Conservation (phyloP, 2,797 vertebrate species). For the Brachyrhaphis roseni region DNA sequence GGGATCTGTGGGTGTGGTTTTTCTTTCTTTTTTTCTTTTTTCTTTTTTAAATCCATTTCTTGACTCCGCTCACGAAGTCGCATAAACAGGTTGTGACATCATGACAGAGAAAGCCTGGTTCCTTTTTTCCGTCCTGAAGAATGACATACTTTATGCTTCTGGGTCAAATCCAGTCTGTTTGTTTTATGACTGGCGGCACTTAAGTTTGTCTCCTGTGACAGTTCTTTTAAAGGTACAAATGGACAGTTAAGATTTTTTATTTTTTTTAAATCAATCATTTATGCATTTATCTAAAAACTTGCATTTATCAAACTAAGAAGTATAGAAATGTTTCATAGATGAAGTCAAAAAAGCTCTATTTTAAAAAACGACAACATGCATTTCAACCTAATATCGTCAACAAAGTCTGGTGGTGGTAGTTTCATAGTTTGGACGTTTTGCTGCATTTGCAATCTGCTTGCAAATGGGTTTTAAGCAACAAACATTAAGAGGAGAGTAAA, state of each 20-base stretch:
- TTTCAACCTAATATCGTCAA: neutral
- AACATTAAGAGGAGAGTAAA: neutral
- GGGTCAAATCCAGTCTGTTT: slow-evolving; percentile 9
- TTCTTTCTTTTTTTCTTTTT: no score
- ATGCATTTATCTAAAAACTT: neutral
- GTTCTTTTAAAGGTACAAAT: neutral
- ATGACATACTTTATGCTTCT: slow-evolving; percentile 27
- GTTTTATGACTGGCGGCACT: slow-evolving; percentile 18
- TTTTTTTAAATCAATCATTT: neutral
- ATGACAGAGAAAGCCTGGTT: slow-evolving; percentile 19
- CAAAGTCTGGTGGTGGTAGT: neutral
- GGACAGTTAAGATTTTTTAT: neutral
- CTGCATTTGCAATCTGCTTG: neutral
- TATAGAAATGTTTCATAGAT: neutral
- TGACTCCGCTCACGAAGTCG: neutral
- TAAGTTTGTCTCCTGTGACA: slow-evolving; percentile 23
- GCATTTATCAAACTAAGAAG: neutral
- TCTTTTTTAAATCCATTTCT: slow-evolving; percentile 23
- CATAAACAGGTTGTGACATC: slow-evolving; percentile 21
- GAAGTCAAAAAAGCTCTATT: neutral
- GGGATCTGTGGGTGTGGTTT: slow-evolving; percentile 45
- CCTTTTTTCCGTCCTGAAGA: neutral
- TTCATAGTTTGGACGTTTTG: neutral
- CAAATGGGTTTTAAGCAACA: neutral
- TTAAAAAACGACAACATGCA: neutral